A percentile compares a stretch with the other conserved stretches of the same genome.
phyloP scores from a whole-genome alignment of 2,888 invertebrate genomes.

The Nemapogon koenigi region DNA sequence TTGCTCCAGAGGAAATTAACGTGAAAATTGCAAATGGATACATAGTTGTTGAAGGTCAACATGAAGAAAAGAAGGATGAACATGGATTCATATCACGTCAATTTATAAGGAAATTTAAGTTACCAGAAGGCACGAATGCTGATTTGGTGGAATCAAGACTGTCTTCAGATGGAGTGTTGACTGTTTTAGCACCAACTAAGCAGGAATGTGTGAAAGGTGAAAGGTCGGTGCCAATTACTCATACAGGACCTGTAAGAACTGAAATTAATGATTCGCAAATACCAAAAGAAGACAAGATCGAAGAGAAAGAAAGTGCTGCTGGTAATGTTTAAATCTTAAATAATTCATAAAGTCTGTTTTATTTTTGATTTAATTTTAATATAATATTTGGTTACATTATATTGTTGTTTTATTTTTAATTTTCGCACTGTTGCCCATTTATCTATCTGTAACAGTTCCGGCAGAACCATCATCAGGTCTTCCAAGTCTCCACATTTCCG shows the following conservation, averaged over 20 bases:
- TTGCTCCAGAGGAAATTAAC: slow-evolving; percentile 76
- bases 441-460: too few relatives aligned
- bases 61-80: slow-evolving; percentile 78
- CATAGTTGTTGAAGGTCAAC: slow-evolving; percentile 78
- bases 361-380: too few relatives aligned
- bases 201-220: slow-evolving; percentile 38
- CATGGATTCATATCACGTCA: slow-evolving; percentile 78
- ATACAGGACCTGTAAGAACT: slow-evolving; percentile 61
- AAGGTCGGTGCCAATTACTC: slow-evolving; percentile 62
- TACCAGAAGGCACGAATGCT: slow-evolving; percentile 76
- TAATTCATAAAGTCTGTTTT: too few relatives aligned
- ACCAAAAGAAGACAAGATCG: too few relatives aligned
- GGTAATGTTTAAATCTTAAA: too few relatives aligned
- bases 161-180: slow-evolving; percentile 79
- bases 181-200: slow-evolving; percentile 68
- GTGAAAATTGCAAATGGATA: slow-evolving; percentile 75
- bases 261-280: slow-evolving; percentile 19
- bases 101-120: slow-evolving; percentile 72
- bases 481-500: too few relatives aligned
- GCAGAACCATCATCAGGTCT: too few relatives aligned
- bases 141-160: slow-evolving; percentile 74
- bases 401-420: too few relatives aligned
- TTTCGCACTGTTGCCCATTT: too few relatives aligned
- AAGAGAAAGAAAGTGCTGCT: too few relatives aligned
- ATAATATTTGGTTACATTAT: too few relatives aligned